Conservation (phyloP, 2,888 invertebrate species). For the Drosophila incognita region DNA sequence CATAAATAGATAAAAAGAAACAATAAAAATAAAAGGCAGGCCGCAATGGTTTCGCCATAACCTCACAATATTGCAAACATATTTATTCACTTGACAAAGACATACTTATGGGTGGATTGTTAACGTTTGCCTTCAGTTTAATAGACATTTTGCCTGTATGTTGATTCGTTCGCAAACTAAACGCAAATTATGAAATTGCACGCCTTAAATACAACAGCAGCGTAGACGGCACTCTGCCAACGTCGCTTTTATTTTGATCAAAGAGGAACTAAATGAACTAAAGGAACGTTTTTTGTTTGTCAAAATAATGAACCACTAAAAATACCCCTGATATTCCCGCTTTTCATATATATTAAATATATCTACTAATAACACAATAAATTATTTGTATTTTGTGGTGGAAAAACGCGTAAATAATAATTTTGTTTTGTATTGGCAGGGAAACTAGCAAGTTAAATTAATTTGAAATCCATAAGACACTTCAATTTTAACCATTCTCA, state of each 20-base stretch:
- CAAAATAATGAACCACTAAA: constrained; percentile 10
- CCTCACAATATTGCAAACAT: constrained; percentile 68
- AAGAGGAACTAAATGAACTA: constrained; percentile 4
- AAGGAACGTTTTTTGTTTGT: not conserved
- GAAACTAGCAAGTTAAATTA: not conserved
- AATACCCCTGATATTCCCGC: constrained; percentile 5
- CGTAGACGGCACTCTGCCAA: constrained; percentile 39
- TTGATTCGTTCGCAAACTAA: constrained; percentile 40
- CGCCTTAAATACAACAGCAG: constrained; percentile 40
- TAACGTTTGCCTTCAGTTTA: constrained; percentile 83
- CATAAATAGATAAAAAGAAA: constrained; percentile 46
- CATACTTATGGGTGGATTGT: constrained; percentile 85
- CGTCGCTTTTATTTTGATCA: constrained; percentile 49
- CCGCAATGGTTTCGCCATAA: constrained; percentile 64
- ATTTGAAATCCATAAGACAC: not conserved
- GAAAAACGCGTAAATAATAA: not conserved
- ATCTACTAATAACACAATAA: not conserved
- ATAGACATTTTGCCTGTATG: constrained; percentile 73
- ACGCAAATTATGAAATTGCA: constrained; percentile 61
- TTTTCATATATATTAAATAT: not conserved
- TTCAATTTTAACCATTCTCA: constrained; percentile 16
- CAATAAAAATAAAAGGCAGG: constrained; percentile 27
- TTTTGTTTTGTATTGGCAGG: not conserved
- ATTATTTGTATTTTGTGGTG: not conserved
- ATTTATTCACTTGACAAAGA: constrained; percentile 19